Conservation (phyloP, 2,113 vertebrate genomes). For the Psilopogon haemacephalus region DNA sequence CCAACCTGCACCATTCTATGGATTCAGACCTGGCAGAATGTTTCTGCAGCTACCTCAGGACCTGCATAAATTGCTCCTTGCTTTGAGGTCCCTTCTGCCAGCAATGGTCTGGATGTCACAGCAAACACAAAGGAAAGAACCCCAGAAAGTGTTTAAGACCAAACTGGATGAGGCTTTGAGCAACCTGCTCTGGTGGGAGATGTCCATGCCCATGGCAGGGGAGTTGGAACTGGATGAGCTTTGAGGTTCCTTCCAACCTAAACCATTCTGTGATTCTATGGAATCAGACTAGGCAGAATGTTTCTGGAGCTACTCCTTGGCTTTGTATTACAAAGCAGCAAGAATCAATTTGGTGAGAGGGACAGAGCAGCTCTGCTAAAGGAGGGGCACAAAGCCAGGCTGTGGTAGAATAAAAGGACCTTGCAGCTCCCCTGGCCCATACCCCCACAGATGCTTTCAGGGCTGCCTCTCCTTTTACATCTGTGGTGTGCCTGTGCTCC, state of each 20-base stretch:
- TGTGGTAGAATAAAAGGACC: neutral
- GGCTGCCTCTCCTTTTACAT: neutral
- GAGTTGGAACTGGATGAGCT: no score
- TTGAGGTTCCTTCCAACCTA: no score
- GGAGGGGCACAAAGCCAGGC: neutral
- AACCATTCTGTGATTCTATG: no score
- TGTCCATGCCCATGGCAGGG: no score
- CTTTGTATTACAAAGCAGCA: neutral
- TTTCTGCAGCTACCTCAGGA: neutral
- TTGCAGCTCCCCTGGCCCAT: rapidly evolving
- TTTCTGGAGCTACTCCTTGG: no score
- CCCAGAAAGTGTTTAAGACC: neutral
- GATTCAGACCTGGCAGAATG: neutral
- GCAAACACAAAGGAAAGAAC: neutral
- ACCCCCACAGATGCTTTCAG: neutral
- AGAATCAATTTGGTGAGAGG: neutral
- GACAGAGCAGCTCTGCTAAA: neutral
- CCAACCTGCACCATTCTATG: no score
- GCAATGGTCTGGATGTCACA: no score
- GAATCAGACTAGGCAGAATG: no score
- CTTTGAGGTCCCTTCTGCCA: neutral
- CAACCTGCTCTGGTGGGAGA: no score
- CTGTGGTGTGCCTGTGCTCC: rapidly evolving
- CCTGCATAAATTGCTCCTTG: neutral
- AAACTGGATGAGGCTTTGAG: no score